Percentiles rank a stretch among this genome's conserved stretches.
Conservation (phyloP, 1,140 invertebrate species). For the Andrena cerasifolii region DNA sequence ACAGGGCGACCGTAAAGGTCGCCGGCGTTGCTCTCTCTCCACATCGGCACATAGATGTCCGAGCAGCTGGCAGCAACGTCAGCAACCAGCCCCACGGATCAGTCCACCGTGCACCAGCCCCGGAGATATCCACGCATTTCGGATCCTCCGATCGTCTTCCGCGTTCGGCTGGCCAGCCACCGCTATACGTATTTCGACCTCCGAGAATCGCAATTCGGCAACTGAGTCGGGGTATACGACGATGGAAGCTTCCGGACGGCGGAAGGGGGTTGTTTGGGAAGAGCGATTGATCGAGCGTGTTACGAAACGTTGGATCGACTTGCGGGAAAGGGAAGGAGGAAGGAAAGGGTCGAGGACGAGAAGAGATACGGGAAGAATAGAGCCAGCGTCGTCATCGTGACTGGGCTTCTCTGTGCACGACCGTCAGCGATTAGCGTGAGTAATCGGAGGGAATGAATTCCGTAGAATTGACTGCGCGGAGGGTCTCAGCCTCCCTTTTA, state of each 20-base stretch:
- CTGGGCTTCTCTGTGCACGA: neutral
- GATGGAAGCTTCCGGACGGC: neutral
- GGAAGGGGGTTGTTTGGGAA: neutral
- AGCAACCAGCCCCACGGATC: slow-evolving; percentile 48
- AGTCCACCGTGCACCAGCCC: slow-evolving; percentile 40
- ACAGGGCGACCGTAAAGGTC: slow-evolving; percentile 65
- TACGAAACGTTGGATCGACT: neutral
- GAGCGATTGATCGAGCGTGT: neutral
- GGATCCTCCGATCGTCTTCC: neutral
- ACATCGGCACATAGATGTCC: slow-evolving; percentile 43
- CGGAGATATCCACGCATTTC: neutral
- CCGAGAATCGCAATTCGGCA: no score
- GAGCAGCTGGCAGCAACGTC: slow-evolving; percentile 59
- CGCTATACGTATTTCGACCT: neutral
- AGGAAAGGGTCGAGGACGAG: neutral
- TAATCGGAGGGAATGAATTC: slow-evolving; percentile 29
- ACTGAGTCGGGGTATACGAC: no score
- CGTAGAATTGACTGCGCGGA: no score
- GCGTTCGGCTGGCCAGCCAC: neutral
- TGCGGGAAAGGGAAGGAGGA: neutral
- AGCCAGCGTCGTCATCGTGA: neutral
- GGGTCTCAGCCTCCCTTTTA: no score
- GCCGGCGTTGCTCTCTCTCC: slow-evolving; percentile 63
- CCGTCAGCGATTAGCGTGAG: slow-evolving; percentile 37
- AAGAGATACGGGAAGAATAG: neutral